A percentile compares a stretch with the other conserved stretches of the same genome.
phyloP scores from a whole-genome alignment of 2,113 vertebrate species.

The Chamaea fasciata region DNA sequence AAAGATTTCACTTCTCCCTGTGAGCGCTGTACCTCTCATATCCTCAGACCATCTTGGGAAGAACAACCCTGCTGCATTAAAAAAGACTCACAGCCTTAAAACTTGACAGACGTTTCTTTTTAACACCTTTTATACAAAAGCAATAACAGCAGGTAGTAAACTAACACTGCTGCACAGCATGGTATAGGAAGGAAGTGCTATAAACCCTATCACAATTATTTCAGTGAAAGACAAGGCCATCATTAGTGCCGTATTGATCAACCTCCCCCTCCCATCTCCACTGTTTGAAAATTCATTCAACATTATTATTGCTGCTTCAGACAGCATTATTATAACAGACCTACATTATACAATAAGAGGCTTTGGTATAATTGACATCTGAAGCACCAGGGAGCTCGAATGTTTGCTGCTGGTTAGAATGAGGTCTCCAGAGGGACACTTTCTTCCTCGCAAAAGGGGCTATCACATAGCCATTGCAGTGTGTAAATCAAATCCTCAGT shows the following conservation, averaged over 20 bases:
- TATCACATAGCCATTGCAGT: conserved; percentile 1
- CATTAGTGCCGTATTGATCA: conserved; percentile 34
- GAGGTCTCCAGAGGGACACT: conserved; percentile 6
- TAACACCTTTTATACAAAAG: conserved; percentile 55
- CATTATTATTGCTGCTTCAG: conserved; percentile 42
- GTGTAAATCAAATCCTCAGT: conserved; percentile 28
- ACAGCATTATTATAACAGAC: conserved; percentile 51
- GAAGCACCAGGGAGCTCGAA: conserved; percentile 30
- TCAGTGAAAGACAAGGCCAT: conserved; percentile 38
- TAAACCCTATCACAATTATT: conserved; percentile 47
- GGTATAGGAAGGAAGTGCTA: conserved; percentile 41
- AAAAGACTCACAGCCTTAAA: conserved; percentile 30
- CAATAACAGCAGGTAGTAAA: conserved; percentile 58
- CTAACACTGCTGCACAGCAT: conserved; percentile 27
- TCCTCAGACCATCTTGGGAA: not conserved
- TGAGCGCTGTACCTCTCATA: not conserved
- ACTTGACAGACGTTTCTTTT: conserved; percentile 57
- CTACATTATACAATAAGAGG: conserved; percentile 41
- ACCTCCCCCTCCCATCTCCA: not conserved
- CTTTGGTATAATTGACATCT: conserved; percentile 59
- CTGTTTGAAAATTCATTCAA: conserved; percentile 45
- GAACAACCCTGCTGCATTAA: not conserved
- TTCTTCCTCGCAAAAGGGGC: conserved; percentile 10
- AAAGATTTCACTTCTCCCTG: not conserved
- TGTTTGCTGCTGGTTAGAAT: conserved; percentile 10